phyloP scores from a whole-genome alignment of 2,888 invertebrate genomes.

The Meiosimyza decipiens region DNA sequence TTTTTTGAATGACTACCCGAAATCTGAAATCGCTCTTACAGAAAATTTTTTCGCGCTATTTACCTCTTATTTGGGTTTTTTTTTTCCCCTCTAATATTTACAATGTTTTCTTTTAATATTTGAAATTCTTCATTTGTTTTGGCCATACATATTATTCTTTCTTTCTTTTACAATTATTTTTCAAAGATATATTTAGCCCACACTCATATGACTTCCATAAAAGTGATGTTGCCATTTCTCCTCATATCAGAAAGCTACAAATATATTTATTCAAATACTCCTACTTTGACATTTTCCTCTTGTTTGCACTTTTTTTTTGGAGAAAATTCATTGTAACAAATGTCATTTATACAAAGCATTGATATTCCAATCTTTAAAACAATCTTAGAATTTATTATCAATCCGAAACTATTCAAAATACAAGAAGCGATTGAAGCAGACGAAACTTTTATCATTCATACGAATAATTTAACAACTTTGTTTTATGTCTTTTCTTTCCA shows the following conservation, averaged over 20 bases:
- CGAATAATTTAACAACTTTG: conserved; percentile 22
- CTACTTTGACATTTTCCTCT: too few relatives aligned
- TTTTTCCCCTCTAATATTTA: background rate
- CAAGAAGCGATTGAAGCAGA: background rate
- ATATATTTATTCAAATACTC: too few relatives aligned
- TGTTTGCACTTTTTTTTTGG: too few relatives aligned
- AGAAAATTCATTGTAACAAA: background rate
- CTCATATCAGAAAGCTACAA: too few relatives aligned
- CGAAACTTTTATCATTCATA: conserved; percentile 12
- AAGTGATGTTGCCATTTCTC: too few relatives aligned
- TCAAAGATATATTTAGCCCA: too few relatives aligned
- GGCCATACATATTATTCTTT: too few relatives aligned
- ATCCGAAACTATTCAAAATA: conserved; percentile 5
- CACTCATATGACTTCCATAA: too few relatives aligned
- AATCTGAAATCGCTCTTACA: background rate
- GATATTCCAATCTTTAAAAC: background rate
- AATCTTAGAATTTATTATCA: conserved; percentile 15
- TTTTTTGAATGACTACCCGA: too few relatives aligned
- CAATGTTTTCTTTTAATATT: too few relatives aligned
- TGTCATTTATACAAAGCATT: background rate
- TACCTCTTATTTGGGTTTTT: background rate
- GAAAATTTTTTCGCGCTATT: background rate
- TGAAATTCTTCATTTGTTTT: too few relatives aligned
- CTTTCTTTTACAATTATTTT: too few relatives aligned
- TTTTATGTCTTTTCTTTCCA: conserved; percentile 4